These are phyloP conservation scores for Lepisosteus oculatus DNA, from an alignment of 2,113 vertebrate genomes.

Conservation along the genomic window DNA sequence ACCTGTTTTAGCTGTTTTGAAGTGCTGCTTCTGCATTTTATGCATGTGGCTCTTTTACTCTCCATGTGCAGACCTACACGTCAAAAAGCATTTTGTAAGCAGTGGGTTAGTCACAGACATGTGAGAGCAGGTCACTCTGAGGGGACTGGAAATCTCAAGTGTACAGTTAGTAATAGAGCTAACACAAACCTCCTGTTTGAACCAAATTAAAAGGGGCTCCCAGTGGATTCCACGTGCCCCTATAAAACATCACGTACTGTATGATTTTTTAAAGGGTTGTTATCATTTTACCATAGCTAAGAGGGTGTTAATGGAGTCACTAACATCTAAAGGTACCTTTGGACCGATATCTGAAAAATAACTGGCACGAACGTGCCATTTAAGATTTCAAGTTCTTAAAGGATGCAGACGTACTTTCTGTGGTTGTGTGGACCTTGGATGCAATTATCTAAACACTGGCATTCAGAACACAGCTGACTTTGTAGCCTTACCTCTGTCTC, in stretches of 20 bases:
- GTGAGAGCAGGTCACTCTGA: background rate
- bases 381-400: too few species aligned
- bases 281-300: too few species aligned
- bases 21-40: background rate
- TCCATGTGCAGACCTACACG: background rate
- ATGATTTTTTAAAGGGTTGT: too few species aligned
- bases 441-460: too few species aligned
- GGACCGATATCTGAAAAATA: slow-evolving; percentile 28
- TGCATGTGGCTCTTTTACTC: background rate
- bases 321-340: slow-evolving; percentile 35
- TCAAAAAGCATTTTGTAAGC: background rate
- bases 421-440: slow-evolving; percentile 1
- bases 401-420: too few species aligned
- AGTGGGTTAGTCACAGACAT: slow-evolving; percentile 42
- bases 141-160: background rate
- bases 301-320: too few species aligned
- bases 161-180: slow-evolving; percentile 39
- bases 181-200: slow-evolving; percentile 56
- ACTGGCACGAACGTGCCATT: too few species aligned
- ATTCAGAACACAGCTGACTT: background rate
- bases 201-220: slow-evolving; percentile 45
- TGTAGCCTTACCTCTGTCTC: background rate
- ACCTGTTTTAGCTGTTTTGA: background rate
- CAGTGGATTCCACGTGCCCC: slow-evolving; percentile 24
- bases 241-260: slow-evolving; percentile 28